These are phyloP conservation scores for Hoplostethus mediterraneus DNA, from an alignment of 2,797 vertebrate genomes.

Conservation along the genomic window DNA sequence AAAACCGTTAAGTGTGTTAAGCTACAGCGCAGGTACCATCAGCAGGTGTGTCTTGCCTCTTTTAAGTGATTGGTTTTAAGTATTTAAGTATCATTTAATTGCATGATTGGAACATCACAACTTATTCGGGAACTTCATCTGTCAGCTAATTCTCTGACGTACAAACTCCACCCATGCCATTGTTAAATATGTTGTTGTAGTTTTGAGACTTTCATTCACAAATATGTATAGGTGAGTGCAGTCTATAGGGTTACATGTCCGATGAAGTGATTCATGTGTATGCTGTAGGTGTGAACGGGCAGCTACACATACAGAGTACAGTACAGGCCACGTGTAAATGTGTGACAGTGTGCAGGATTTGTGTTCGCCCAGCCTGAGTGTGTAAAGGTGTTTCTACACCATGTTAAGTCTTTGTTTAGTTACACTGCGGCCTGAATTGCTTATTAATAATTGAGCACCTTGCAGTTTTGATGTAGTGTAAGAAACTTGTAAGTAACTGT, in stretches of 20 bases:
- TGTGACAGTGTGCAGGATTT: conserved; percentile 53
- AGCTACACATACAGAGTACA: conserved; percentile 61
- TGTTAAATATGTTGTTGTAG: conserved; percentile 2
- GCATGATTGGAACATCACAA: not conserved
- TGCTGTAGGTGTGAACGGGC: conserved; percentile 53
- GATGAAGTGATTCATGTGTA: conserved; percentile 62
- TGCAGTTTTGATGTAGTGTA: conserved; percentile 22
- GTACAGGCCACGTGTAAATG: conserved; percentile 55
- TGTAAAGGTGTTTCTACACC: conserved; percentile 37
- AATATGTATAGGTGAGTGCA: conserved; percentile 34
- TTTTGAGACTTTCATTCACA: not conserved
- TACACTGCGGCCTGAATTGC: conserved; percentile 30
- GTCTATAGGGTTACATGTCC: conserved; percentile 44
- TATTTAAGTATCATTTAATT: not conserved
- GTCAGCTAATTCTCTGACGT: not conserved
- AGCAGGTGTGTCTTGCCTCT: not conserved
- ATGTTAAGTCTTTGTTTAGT: conserved; percentile 29
- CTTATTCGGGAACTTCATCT: not conserved
- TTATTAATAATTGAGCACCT: conserved; percentile 52
- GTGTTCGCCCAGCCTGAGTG: conserved; percentile 42
- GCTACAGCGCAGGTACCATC: conserved; percentile 1
- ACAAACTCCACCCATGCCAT: not conserved
- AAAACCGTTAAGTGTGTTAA: conserved; percentile 2
- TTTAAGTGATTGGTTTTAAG: too few relatives aligned
- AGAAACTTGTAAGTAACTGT: conserved; percentile 23